Evolutionary conservation across 2,113 vertebrate species (phyloP), one percentile per base, ranked within the genome.

Genomic region (Halichoerus grypus): DNA sequence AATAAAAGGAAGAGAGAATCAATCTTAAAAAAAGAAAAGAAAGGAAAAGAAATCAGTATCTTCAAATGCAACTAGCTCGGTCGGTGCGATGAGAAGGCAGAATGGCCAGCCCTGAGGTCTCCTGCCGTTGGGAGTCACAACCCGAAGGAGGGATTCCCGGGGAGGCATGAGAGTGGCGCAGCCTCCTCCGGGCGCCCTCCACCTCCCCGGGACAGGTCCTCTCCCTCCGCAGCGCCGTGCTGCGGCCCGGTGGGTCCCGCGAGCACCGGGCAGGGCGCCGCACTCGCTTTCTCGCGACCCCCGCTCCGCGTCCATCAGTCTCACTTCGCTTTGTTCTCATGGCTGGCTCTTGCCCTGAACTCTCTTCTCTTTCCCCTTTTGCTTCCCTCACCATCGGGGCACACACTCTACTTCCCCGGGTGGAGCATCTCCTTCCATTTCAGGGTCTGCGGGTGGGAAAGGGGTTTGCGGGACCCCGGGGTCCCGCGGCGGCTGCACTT

Each of bases 191-290:
- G 1, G 13, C 16, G 13, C 16, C 51, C 67, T 16, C 39, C 5
- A 0, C 7, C 28, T 69, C 49, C 31, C 9, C 51, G 28, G 82
- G 81, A 36, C 63, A 19, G 9, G 33, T 18, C 7, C 22, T 4
- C 0, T 4, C 0, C 7, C 33, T 6, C 0, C 2, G 15, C 14
- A 1, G 2, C 0, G 0, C 28, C 4, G n/a, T 3, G 36, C 15
- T 8, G 21, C 3, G 0, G 13, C 14, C 46, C 26, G 4, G 15
- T 51, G 77, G 28, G 49, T 79, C 36, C 65, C 36, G 63, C 3
- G 26, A 1, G 16, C 33, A 28, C 10, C 0, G 0, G 1, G 36
- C 5, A 55, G 57, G 24, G 16, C 13, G 4, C 6, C 0, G 10
- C 0, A 0, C 46, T 24, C 0, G 8, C 39, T 59, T 15, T n/a